Percentiles rank a stretch among this genome's conserved stretches.
Conservation (phyloP, 2,888 invertebrate species). For the Agrilus mali region DNA sequence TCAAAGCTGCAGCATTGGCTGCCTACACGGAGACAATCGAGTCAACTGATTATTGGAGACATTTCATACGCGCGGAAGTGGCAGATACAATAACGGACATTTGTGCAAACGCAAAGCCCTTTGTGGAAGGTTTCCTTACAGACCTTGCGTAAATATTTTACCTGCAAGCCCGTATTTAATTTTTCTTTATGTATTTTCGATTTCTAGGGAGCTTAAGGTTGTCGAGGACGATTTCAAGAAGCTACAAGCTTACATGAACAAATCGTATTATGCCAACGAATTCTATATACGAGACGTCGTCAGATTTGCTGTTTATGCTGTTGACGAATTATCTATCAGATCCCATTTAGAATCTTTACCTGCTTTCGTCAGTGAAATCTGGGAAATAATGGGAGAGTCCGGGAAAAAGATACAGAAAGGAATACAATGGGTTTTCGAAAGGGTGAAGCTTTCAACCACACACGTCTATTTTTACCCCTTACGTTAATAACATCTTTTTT, state of each 20-base stretch:
- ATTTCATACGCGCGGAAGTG: conserved; percentile 56
- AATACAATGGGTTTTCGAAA: conserved; percentile 59
- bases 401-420: conserved; percentile 67
- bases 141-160: conserved; percentile 49
- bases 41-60: conserved; percentile 50
- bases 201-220: conserved; percentile 47
- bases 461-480: background rate
- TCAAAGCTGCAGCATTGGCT: conserved; percentile 33
- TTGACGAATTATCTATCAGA: conserved; percentile 66
- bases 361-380: conserved; percentile 67
- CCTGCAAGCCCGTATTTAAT: too few species aligned
- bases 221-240: conserved; percentile 62
- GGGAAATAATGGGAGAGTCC: conserved; percentile 78
- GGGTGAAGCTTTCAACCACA: conserved; percentile 27
- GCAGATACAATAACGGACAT: conserved; percentile 52
- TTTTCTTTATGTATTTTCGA: conserved; percentile 6
- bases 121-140: conserved; percentile 54
- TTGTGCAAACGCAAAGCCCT: conserved; percentile 64
- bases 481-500: background rate
- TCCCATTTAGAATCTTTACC: conserved; percentile 68
- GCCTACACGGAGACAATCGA: conserved; percentile 40
- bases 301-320: conserved; percentile 51
- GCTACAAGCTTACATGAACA: conserved; percentile 56
- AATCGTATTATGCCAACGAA: conserved; percentile 68
- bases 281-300: conserved; percentile 73